Evolutionary conservation across 2,888 invertebrate genomes (phyloP), one percentile per base, ranked within the genome.

Genomic region (Zele albiditarsus): DNA sequence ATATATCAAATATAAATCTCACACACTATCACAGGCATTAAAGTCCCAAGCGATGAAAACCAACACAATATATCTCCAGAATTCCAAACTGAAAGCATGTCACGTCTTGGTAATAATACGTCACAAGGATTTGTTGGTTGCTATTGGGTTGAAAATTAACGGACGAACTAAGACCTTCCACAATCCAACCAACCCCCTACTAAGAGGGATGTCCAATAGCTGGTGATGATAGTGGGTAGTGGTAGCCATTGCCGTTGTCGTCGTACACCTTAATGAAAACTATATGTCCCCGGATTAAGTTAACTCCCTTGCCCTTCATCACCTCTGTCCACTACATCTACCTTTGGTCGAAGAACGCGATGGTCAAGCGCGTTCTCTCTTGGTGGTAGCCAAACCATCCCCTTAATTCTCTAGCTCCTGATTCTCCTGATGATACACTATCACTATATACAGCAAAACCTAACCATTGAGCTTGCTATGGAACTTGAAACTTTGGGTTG

Each of bases 281-380:
- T 88, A 84, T 88, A 88, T 85, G 85, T 86, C 86, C 87, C 86
- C 84, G 84, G 88, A 88, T 88, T 88, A 88, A 85, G 85, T 84
- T 84, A 83, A 86, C 84, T 88, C 82, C 76, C 73, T 58, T 73
- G 73, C 78, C 75, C 68, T 38, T 53, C 53, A 53, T 53, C 53
- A 53, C 20, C 53, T 8, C 8, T 20, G 8, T 20, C 53, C 20
- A 53, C 53, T 67, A 79, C 78, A 74, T 66, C 77, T 77, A 73
- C 69, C 80, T 74, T 79, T 53, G n/a, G 20, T 79, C 76, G 70
- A 79, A 81, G 80, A 78, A 82, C 80, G 80, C 84, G 82, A 83
- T 84, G 84, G 75, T 75, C 75, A 75, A 66, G 23, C 28, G 65
- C 49, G 42, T 71, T 60, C 33, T 73, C 71, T 62, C 57, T 38